These are phyloP conservation scores for Aspidiotus rigidus DNA, from an alignment of 2,888 invertebrate genomes.

Conservation along the genomic window DNA sequence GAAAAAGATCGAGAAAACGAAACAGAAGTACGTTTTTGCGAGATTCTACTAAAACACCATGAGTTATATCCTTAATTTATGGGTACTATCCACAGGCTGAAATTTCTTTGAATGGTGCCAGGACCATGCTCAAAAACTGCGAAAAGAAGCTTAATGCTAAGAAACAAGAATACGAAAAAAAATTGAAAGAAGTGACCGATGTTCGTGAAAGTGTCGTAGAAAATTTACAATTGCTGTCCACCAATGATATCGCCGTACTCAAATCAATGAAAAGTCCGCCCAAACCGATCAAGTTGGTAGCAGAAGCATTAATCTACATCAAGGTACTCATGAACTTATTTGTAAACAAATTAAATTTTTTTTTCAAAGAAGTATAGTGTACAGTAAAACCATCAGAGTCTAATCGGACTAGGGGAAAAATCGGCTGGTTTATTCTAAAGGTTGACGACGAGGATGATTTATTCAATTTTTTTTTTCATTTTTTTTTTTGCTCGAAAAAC, in stretches of 20 bases:
- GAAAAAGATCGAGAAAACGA: slow-evolving; percentile 21
- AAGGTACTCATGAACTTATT: slow-evolving; percentile 48
- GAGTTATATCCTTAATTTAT: not conserved
- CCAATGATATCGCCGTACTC: slow-evolving; percentile 71
- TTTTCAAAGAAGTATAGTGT: too few species aligned
- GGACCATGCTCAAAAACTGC: slow-evolving; percentile 11
- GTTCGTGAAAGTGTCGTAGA: slow-evolving; percentile 51
- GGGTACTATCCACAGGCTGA: slow-evolving; percentile 16
- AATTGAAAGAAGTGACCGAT: slow-evolving; percentile 2
- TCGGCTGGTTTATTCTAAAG: too few species aligned
- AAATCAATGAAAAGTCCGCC: slow-evolving; percentile 97
- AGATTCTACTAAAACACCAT: not conserved
- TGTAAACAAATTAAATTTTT: too few species aligned
- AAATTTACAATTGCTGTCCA: slow-evolving; percentile 67
- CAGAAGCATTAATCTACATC: slow-evolving; percentile 92
- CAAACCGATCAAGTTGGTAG: slow-evolving; percentile 74
- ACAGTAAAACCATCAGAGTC: too few species aligned
- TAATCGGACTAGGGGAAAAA: too few species aligned
- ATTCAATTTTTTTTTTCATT: too few species aligned
- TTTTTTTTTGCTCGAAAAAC: too few species aligned
- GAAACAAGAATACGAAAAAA: slow-evolving; percentile 20
- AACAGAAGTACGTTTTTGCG: slow-evolving; percentile 7
- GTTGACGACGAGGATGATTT: too few species aligned
- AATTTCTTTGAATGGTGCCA: slow-evolving; percentile 19
- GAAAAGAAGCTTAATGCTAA: slow-evolving; percentile 20